Percentiles rank a stretch among this genome's conserved stretches.
phyloP scores from a whole-genome alignment of 2,888 invertebrate species.

The Drosophila mulleri region DNA sequence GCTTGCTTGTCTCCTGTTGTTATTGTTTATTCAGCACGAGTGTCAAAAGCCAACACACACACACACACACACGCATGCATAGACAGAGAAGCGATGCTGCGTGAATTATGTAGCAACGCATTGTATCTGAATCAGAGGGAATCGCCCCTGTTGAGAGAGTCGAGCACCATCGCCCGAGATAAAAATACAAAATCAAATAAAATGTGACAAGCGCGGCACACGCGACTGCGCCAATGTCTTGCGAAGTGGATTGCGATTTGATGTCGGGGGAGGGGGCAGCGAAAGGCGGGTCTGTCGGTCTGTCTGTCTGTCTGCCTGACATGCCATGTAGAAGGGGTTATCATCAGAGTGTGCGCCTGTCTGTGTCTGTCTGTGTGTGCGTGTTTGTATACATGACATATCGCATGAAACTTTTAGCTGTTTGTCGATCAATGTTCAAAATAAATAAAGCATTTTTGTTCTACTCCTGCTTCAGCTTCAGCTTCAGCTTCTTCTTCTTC shows the following conservation, averaged over 20 bases:
- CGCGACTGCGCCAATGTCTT: constrained; percentile 53
- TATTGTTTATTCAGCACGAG: constrained; percentile 59
- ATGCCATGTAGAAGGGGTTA: neutral
- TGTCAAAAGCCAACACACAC: constrained; percentile 47
- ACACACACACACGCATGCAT: constrained; percentile 10
- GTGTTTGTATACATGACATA: constrained; percentile 25
- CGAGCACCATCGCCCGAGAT: constrained; percentile 14
- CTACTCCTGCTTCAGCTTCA: neutral
- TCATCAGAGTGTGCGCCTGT: neutral
- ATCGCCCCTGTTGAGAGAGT: neutral
- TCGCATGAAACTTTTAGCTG: constrained; percentile 23
- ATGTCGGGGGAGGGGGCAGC: too few species aligned
- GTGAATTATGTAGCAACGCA: constrained; percentile 43
- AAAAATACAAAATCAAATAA: constrained; percentile 64
- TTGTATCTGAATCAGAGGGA: constrained; percentile 18
- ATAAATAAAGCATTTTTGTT: constrained; percentile 29
- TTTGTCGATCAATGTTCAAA: constrained; percentile 46
- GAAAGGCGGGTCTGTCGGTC: neutral
- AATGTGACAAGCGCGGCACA: constrained; percentile 49
- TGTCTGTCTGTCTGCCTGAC: neutral
- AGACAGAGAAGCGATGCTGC: constrained; percentile 11
- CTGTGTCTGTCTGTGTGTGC: neutral
- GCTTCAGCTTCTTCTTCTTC: neutral
- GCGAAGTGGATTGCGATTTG: constrained; percentile 41
- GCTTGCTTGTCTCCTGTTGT: constrained; percentile 36